Evolutionary conservation across 2,888 invertebrate species (phyloP), one percentile per base, ranked within the genome.

Genomic region (Sturmia bella): DNA sequence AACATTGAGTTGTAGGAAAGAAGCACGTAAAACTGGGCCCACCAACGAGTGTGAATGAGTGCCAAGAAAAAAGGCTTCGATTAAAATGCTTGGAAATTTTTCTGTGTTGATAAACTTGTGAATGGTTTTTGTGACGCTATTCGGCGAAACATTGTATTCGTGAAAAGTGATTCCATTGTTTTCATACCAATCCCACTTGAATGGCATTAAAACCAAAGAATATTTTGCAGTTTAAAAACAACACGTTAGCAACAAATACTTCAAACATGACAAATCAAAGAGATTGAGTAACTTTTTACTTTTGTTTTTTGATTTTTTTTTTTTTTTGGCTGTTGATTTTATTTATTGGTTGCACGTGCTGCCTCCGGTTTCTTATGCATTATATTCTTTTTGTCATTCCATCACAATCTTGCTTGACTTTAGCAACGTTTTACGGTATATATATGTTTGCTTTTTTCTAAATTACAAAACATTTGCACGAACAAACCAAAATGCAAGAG

Each of bases 311-410:
- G 72, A 43, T 66, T 66, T 37, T 74, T 74, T 69, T 73, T 59
- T 32, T 78, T 52, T 66, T 66, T 37, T 70, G 66, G 66, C 61
- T 66, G 45, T 57, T 66, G 52, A 43, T 39, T 63, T 68, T 56
- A 68, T 73, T 73, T 69, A 69, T 79, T 79, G 73, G 73, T 39
- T 56, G 56, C 73, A 79, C 68, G 73, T 79, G 73, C 61, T 68
- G 52, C 37, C 52, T 54, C 61, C 66, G 43, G 24, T 73, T 48
- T 63, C 32, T 68, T 68, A 11, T 50, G 21, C 13, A 7, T 19
- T 59, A 32, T 68, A 43, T 43, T 43, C 11, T 43, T 21, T 32
- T 52, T 52, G 9, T 13, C 12, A n/a, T 27, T 41, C 1, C 5
- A 52, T 64, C 15, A 7, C 4, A 17, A n/a, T n/a, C 21, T 27